phyloP scores from a whole-genome alignment of 2,797 vertebrate genomes.

The Trematomus bernacchii region DNA sequence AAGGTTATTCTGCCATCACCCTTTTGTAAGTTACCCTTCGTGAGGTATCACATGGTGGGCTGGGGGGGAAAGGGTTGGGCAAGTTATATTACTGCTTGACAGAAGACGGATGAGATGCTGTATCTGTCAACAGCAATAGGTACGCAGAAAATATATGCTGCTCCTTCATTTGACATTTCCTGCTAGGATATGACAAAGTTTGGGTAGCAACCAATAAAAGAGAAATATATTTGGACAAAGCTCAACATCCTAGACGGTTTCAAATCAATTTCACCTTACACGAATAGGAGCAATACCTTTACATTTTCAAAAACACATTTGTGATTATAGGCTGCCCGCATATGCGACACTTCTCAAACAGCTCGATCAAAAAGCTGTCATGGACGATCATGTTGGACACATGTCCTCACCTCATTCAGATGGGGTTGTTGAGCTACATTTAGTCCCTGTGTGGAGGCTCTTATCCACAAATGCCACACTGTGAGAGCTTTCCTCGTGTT shows the following conservation, averaged over 20 bases:
- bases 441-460: conserved; percentile 19
- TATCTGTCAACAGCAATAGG: neutral
- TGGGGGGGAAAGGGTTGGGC: neutral
- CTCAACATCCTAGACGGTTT: conserved; percentile 1
- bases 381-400: conserved; percentile 9
- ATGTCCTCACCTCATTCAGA: conserved; percentile 22
- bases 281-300: neutral
- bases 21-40: neutral
- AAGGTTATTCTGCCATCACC: neutral
- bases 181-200: neutral
- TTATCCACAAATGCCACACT: conserved; percentile 9
- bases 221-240: neutral
- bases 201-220: neutral
- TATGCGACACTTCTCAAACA: conserved; percentile 2
- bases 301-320: neutral
- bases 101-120: neutral
- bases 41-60: neutral
- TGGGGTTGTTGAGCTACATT: conserved; percentile 22
- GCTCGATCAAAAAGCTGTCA: conserved; percentile 13
- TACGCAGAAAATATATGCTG: neutral
- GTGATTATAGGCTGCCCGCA: neutral
- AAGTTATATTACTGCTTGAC: neutral
- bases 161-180: neutral
- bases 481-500: conserved; percentile 18
- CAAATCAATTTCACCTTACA: neutral